phyloP scores from a whole-genome alignment of 2,113 vertebrate genomes.

The Monopterus albus region DNA sequence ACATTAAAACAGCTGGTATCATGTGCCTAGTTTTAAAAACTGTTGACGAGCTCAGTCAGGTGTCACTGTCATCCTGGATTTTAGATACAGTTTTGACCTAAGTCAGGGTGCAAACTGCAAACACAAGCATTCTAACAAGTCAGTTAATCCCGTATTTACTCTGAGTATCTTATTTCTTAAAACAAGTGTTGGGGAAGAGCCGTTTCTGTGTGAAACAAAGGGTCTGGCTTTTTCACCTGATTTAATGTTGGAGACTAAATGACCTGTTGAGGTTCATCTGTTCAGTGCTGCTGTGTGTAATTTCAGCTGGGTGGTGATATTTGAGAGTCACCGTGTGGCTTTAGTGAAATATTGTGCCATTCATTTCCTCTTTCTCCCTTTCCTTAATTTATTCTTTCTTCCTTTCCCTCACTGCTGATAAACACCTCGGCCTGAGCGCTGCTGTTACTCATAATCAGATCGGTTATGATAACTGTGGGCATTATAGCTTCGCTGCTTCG shows the following conservation, averaged over 20 bases:
- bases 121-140: constrained; percentile 15
- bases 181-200: no score
- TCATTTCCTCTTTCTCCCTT: background rate
- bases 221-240: constrained; percentile 1
- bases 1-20: background rate
- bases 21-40: rapidly evolving
- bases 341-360: background rate
- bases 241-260: constrained; percentile 45
- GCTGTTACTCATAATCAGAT: constrained; percentile 60
- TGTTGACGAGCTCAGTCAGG: no score
- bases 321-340: constrained; percentile 16
- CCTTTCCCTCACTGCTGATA: constrained; percentile 16
- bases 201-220: no score
- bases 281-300: constrained; percentile 9
- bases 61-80: constrained; percentile 14
- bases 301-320: constrained; percentile 9
- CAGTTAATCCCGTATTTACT: constrained; percentile 23
- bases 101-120: constrained; percentile 28
- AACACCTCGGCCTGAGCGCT: constrained; percentile 28
- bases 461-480: constrained; percentile 48
- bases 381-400: constrained; percentile 1
- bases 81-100: constrained; percentile 34
- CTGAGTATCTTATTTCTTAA: constrained; percentile 23
- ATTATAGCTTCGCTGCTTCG: constrained; percentile 32
- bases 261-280: constrained; percentile 25